Base-by-base conservation (phyloP, 37 sponge, comb jelly and placozoan genomes). In the Haliclona indistincta region DNA sequence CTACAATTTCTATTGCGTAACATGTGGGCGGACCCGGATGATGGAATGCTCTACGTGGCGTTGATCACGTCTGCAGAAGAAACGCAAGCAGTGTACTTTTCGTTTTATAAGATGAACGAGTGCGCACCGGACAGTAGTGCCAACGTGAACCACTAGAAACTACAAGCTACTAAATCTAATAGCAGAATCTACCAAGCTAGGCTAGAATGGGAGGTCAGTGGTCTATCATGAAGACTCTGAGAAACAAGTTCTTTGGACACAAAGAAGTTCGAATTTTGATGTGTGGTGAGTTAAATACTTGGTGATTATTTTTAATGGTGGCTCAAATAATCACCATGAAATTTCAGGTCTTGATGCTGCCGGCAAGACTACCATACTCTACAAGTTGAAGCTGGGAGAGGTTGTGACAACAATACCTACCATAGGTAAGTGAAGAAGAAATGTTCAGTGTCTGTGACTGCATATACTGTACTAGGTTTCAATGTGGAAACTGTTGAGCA, bases 341-440 rank as follows among this genome's bases (percentile, higher is more conserved):
- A 33, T 34, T 2, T 2, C 62, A 91, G 92, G 92, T n/a, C 78
- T 94, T 10, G 95, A 94, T 80, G 95, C 90, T 35, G 84, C 90
- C 29, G 95, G 95, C 25, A 94, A 94, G 63, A 94, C 95, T 13
- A 89, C 95, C n/a, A 75, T 86, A 13, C 71, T 94, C n/a, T 94
- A 94, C 71, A 86, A 86, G 73, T 84, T 94, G 25, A 94, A 87
- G 64, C 63, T 94, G 22, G 95, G 95, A 43, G 95, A 94, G 32
- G 88, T 89, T 26, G 88, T 94, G 36, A 94, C 90, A 1, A 86
- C 88, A 26, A 94, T 94, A 19, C 95, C 95, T 2, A 94, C 90
- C 15, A 89, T 94, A 28, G 95, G 93, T 92, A 76, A 54, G 85
- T 71, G 19, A 3, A 25, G 25, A 4, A 8, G n/a, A n/a, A n/a